Evolutionary conservation across 2,888 invertebrate genomes (phyloP), one percentile per base, ranked within the genome.

Genomic region (Galerucella pusilla): DNA sequence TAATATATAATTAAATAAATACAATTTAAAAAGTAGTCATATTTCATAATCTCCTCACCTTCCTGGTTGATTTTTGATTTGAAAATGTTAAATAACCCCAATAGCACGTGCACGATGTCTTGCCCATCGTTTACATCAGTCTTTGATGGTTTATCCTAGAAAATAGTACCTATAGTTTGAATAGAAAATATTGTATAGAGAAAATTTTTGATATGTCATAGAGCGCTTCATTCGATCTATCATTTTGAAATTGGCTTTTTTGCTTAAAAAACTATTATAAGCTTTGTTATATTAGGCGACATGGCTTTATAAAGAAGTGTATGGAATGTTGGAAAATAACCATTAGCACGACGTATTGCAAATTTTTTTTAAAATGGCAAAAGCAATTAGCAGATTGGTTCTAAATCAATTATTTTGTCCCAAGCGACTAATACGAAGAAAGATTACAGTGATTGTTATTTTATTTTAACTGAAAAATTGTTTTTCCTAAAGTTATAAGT

Each of bases 241-340:
- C 20, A 63, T 63, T 70, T 71, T 73, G 45, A 35, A 67, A 64
- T 61, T 68, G 63, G 73, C 73, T 73, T 73, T 54, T n/a, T 45
- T n/a, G 73, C 68, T 64, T 61, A 66, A 9, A 16, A 16, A 25
- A 45, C 20, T 67, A 35, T 61, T 64, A 20, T 49, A n/a, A 61
- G 61, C 61, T 61, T 61, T 20, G 10, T 52, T 52, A 42, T 35
- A 14, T 70, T 57, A 57, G 57, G 57, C 20, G 10, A 57, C 57
- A 57, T 16, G 57, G 57, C 57, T 57, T 57, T 57, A 57, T 16
- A 57, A 16, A 9, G 6, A 9, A 57, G 10, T 20, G 20, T 10
- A 49, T 4, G 49, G 14, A 49, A 49, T 49, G 49, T 49, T 49
- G 11, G 14, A 14, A 16, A n/a, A 52, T 52, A 5, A 52, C 52